Percentiles rank a stretch among this genome's conserved stretches.
Evolutionary conservation across 1,140 invertebrate species (phyloP).

Genomic region (Drosophila leontia): DNA sequence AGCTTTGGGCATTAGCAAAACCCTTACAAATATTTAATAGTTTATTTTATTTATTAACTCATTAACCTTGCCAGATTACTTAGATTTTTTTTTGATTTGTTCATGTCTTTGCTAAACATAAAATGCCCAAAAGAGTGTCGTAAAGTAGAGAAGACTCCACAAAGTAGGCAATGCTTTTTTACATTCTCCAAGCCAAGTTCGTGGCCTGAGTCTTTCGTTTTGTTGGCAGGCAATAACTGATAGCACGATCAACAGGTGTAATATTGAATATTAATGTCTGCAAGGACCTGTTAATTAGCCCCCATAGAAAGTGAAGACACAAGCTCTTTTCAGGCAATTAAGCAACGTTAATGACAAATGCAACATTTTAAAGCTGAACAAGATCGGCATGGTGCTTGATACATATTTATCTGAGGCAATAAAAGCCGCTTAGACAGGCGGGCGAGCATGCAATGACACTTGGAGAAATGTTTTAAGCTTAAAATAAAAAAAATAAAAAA

Average conservation of each 20-base stretch:
- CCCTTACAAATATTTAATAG: neutral
- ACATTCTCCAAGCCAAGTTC: conserved; percentile 23
- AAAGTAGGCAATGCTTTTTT: conserved; percentile 32
- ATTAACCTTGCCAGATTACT: neutral
- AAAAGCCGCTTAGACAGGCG: conserved; percentile 27
- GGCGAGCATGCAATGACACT: conserved; percentile 36
- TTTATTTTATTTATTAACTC: neutral
- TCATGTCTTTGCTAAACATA: neutral
- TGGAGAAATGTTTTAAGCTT: neutral
- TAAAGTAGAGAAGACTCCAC: neutral
- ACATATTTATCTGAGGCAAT: conserved; percentile 73
- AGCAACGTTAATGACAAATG: conserved; percentile 38
- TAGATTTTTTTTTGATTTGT: neutral
- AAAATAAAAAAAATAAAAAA: neutral
- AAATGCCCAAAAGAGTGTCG: conserved; percentile 7
- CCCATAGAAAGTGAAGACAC: conserved; percentile 53
- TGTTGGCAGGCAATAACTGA: neutral
- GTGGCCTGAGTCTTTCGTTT: conserved; percentile 64
- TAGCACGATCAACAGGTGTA: neutral
- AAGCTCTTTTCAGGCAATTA: conserved; percentile 28
- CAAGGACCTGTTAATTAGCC: conserved; percentile 40
- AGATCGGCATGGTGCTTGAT: conserved; percentile 38
- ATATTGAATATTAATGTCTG: conserved; percentile 15
- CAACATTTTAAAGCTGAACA: conserved; percentile 54
- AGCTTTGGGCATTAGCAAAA: neutral